Conservation (phyloP, 1,140 invertebrate species). For the Melipona quadrifasciata region DNA sequence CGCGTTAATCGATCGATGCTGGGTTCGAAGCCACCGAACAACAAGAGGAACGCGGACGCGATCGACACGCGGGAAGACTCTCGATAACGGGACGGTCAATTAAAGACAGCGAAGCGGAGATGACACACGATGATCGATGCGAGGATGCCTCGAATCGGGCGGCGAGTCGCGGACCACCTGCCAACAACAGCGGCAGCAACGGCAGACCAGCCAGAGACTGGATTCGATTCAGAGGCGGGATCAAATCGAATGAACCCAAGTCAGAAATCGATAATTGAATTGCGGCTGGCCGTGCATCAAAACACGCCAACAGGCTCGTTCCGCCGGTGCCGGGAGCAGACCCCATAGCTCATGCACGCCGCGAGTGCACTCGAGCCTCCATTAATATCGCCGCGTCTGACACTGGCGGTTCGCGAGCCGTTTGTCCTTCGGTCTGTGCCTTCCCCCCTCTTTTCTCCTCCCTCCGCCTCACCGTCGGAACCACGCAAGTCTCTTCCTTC, state of each 20-base stretch:
- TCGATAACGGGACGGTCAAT: neutral
- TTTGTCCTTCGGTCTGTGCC: constrained; percentile 5
- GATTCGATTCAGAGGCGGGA: constrained; percentile 30
- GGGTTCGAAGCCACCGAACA: too few relatives aligned
- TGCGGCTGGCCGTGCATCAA: constrained; percentile 42
- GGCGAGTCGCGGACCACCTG: constrained; percentile 9
- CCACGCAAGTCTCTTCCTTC: neutral
- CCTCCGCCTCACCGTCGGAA: too few relatives aligned
- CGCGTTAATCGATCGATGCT: too few relatives aligned
- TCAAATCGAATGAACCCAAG: constrained; percentile 37
- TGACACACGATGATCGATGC: constrained; percentile 20
- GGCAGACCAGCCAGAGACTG: neutral
- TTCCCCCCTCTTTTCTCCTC: neutral
- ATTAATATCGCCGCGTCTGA: constrained; percentile 50
- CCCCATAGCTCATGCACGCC: constrained; percentile 42
- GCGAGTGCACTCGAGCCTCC: constrained; percentile 47
- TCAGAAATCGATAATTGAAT: constrained; percentile 51
- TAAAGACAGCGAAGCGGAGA: neutral
- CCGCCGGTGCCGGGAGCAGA: constrained; percentile 28
- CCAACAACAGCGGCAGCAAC: neutral
- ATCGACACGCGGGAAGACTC: neutral
- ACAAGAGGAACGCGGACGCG: neutral
- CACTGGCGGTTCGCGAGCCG: constrained; percentile 9
- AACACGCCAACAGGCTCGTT: constrained; percentile 38
- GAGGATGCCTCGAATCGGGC: neutral